These are phyloP conservation scores for Platycercus adscitus DNA, from an alignment of 2,113 vertebrate species.

Conservation along the genomic window DNA sequence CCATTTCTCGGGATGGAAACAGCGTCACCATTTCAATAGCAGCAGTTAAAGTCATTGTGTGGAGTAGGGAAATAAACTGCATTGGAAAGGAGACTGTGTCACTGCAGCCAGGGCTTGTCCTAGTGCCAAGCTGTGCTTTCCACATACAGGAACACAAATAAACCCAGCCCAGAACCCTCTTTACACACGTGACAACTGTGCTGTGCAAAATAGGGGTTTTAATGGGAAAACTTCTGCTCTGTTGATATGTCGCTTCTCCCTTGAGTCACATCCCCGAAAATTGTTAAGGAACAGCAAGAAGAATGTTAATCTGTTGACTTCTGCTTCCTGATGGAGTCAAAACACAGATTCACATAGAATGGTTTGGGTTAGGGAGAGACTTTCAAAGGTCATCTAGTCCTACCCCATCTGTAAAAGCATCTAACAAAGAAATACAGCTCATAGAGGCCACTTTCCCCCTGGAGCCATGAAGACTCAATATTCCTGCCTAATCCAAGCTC, in stretches of 20 bases:
- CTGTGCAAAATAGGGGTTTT: neutral
- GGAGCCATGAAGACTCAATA: neutral
- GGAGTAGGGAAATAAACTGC: neutral
- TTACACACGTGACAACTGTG: rapidly evolving
- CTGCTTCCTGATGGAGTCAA: neutral
- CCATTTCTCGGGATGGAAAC: neutral
- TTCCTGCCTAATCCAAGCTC: neutral
- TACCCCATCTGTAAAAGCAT: neutral
- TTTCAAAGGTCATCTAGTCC: neutral
- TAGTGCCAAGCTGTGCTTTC: neutral
- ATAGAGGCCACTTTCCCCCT: neutral
- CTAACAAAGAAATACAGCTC: neutral
- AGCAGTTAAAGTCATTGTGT: neutral
- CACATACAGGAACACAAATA: neutral
- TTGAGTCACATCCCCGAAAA: neutral
- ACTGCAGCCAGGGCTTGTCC: neutral
- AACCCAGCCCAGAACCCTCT: neutral
- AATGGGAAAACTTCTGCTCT: neutral
- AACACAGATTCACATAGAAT: neutral
- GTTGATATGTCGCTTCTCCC: neutral
- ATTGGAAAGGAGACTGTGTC: neutral
- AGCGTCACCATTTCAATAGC: neutral
- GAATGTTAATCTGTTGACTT: neutral
- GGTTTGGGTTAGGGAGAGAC: neutral
- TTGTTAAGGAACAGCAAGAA: neutral